Evolutionary conservation across 2,113 vertebrate genomes (phyloP).

Genomic region (Eudorcas thomsonii): DNA sequence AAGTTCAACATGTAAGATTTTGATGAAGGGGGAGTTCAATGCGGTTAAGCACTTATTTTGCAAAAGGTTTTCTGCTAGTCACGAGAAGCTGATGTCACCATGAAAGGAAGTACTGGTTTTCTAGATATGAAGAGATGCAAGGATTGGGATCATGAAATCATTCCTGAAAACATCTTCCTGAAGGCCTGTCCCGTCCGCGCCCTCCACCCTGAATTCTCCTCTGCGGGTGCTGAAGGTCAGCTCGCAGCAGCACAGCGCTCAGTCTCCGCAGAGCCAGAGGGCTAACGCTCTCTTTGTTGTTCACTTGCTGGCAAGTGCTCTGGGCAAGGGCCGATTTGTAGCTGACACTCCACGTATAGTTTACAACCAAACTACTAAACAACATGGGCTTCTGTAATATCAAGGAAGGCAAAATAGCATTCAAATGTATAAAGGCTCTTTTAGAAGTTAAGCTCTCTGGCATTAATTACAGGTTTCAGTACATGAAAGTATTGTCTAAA

Average conservation of each 20-base stretch:
- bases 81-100: neutral
- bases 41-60: neutral
- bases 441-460: neutral
- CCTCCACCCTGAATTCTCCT: neutral
- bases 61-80: neutral
- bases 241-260: neutral
- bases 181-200: neutral
- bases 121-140: neutral
- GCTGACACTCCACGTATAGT: neutral
- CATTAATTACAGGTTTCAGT: neutral
- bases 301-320: neutral
- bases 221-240: neutral
- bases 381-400: neutral
- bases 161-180: neutral
- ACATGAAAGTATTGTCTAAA: neutral
- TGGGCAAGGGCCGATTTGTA: neutral
- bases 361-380: neutral
- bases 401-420: neutral
- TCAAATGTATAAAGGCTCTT: neutral
- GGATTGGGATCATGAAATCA: neutral
- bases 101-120: neutral
- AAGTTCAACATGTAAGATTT: neutral
- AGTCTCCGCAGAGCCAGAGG: neutral
- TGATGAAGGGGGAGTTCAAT: neutral
- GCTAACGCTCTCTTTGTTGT: fast-evolving